A percentile compares a stretch with the other conserved stretches of the same genome.
Conservation (phyloP, 2,797 vertebrate species). For the Phataginus tetradactyla region DNA sequence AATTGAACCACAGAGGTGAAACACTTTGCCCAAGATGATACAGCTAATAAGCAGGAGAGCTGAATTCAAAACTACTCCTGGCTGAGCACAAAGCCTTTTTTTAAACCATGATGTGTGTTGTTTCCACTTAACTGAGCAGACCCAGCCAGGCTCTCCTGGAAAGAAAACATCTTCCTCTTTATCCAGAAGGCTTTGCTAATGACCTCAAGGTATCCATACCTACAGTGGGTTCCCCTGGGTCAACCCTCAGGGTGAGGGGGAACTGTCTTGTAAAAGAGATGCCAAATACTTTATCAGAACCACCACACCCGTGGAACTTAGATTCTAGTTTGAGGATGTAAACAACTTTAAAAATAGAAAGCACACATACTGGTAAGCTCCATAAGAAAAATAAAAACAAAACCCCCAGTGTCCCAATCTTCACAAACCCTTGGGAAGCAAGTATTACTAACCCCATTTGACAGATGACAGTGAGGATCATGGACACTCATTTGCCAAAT, state of each 20-base stretch:
- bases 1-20: not conserved
- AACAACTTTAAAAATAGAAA: not conserved
- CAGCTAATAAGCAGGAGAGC: not conserved
- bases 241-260: not conserved
- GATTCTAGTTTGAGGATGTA: not conserved
- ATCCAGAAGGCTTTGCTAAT: not conserved
- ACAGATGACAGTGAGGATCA: not conserved
- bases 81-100: not conserved
- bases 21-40: not conserved
- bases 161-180: not conserved
- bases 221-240: not conserved
- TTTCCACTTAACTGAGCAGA: not conserved
- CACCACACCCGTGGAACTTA: not conserved
- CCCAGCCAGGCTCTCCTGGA: not conserved
- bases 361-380: not conserved
- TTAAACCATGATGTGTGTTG: not conserved
- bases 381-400: not conserved
- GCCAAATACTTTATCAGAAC: not conserved
- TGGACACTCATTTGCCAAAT: not conserved
- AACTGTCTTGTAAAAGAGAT: not conserved
- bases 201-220: not conserved
- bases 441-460: not conserved
- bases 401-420: not conserved
- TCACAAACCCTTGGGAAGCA: not conserved
- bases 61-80: not conserved